A percentile compares a stretch with the other conserved stretches of the same genome.
Evolutionary conservation across 2,797 vertebrate species (phyloP).

Genomic region (Tenualosa ilisha): DNA sequence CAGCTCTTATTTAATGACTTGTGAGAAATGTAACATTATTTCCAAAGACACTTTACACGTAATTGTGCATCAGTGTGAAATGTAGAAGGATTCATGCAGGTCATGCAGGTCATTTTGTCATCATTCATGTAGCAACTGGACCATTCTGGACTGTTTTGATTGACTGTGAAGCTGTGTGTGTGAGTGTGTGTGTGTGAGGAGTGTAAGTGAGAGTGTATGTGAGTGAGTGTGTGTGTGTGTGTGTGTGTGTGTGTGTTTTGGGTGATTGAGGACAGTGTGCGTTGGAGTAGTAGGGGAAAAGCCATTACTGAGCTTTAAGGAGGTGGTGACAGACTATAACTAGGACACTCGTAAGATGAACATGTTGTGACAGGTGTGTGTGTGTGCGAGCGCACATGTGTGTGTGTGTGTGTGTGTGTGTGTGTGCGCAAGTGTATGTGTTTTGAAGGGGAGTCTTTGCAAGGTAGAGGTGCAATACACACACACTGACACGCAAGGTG

Average conservation of each 20-base stretch:
- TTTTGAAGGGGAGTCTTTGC: background rate
- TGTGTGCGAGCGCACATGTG: background rate
- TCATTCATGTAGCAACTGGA: background rate
- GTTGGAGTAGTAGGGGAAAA: background rate
- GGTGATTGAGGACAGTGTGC: background rate
- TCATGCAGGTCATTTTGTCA: background rate
- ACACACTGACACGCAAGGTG: background rate
- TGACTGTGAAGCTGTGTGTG: background rate
- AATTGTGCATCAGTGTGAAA: no score
- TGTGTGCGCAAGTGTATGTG: background rate
- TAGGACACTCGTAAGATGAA: constrained; percentile 40
- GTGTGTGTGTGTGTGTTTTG: constrained; percentile 25
- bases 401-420: background rate
- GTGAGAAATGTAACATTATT: background rate
- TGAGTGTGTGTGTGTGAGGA: background rate
- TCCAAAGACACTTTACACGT: background rate
- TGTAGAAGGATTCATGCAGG: background rate
- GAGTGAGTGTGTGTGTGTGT: constrained; percentile 32
- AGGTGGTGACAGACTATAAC: constrained; percentile 31
- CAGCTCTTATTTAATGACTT: background rate
- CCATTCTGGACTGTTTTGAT: background rate
- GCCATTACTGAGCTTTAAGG: background rate
- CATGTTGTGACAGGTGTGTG: constrained; percentile 35
- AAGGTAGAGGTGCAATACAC: background rate
- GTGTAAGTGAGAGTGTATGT: constrained; percentile 24